phyloP scores from a whole-genome alignment of 2,797 vertebrate genomes.

The Diglossa cyanea region DNA sequence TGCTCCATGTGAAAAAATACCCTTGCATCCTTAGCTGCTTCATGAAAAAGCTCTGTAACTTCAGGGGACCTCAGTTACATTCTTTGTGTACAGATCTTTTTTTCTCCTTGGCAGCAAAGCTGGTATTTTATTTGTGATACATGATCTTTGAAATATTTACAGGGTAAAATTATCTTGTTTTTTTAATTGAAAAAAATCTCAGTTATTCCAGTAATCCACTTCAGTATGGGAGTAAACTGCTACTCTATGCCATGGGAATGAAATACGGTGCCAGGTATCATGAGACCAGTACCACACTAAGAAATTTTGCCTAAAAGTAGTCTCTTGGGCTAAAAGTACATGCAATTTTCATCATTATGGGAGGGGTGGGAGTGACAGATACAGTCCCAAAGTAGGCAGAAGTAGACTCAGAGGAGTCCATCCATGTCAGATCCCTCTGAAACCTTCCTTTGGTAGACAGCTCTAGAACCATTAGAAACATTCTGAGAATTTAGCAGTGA shows the following conservation, averaged over 20 bases:
- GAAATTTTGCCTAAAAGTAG: neutral
- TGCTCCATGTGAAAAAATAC: neutral
- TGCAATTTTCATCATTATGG: neutral
- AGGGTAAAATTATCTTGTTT: neutral
- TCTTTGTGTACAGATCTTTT: neutral
- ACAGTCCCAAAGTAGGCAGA: neutral
- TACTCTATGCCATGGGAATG: neutral
- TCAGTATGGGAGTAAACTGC: neutral
- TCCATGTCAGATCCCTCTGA: neutral
- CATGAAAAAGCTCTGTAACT: neutral
- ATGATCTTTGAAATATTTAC: neutral
- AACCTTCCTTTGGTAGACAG: neutral
- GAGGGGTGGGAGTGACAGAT: neutral
- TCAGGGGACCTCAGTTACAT: neutral
- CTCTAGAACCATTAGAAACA: neutral
- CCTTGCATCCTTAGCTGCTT: neutral
- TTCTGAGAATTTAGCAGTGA: neutral
- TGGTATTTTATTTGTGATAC: neutral
- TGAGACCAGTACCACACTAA: neutral
- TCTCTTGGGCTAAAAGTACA: neutral
- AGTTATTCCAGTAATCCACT: conserved; percentile 32
- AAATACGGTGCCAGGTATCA: neutral
- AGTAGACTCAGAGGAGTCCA: neutral
- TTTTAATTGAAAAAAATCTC: neutral
- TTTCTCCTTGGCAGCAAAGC: neutral